Evolutionary conservation across 2,113 vertebrate genomes (phyloP).

Genomic region (Copsychus sechellarum): DNA sequence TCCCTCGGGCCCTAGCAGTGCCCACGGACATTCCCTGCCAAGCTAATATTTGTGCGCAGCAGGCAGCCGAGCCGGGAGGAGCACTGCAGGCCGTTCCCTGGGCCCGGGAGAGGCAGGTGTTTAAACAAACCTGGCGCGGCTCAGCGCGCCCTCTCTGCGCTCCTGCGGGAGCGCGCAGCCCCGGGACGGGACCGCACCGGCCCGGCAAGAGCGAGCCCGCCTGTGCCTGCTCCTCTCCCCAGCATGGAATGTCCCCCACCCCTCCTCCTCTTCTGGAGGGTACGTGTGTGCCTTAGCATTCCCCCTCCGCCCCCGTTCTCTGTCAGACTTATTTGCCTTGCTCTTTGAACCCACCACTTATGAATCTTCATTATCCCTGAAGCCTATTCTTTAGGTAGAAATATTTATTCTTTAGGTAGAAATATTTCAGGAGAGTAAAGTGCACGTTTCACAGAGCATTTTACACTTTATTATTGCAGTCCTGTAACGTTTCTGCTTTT

Average conservation of each 20-base stretch:
- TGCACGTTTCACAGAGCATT: background rate
- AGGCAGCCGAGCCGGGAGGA: background rate
- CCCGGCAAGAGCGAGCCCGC: background rate
- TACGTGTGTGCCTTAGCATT: background rate
- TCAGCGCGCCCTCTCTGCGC: background rate
- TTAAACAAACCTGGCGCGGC: background rate
- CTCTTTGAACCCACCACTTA: background rate
- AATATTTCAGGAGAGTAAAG: background rate
- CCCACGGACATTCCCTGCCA: background rate
- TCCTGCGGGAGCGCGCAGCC: background rate
- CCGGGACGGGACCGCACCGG: background rate
- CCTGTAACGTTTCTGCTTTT: background rate
- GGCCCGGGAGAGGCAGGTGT: background rate
- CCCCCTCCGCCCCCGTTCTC: background rate
- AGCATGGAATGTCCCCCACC: background rate
- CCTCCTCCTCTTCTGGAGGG: background rate
- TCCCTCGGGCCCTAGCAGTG: background rate
- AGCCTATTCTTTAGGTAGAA: background rate
- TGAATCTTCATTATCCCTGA: background rate
- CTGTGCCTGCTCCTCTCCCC: background rate
- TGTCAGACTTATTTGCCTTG: background rate
- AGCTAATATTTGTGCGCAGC: background rate
- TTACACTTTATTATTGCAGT: background rate
- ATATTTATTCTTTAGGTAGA: background rate
- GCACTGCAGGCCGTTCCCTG: accelerated